These are phyloP conservation scores for Alfaro cultratus DNA, from an alignment of 2,797 vertebrate genomes.

Conservation along the genomic window DNA sequence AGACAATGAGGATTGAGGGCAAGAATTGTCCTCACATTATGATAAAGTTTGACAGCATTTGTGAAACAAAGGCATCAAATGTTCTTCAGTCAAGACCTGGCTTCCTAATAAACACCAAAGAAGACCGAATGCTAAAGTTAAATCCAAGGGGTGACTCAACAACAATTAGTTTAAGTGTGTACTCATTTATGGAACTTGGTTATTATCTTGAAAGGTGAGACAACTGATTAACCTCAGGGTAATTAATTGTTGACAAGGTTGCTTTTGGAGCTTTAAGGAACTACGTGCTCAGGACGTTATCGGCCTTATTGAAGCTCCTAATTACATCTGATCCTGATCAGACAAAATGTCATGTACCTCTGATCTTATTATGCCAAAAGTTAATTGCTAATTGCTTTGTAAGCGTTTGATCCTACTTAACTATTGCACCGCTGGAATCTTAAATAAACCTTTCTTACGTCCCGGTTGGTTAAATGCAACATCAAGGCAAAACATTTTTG, in stretches of 20 bases:
- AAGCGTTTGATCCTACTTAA: conserved; percentile 58
- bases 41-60: neutral
- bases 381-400: conserved; percentile 58
- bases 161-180: neutral
- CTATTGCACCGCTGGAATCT: conserved; percentile 52
- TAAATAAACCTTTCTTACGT: conserved; percentile 55
- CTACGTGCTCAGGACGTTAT: conserved; percentile 17
- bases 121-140: neutral
- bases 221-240: neutral
- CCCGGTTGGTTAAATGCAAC: conserved; percentile 8
- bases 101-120: neutral
- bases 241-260: neutral
- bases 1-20: neutral
- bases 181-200: neutral
- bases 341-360: conserved; percentile 34
- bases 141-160: neutral
- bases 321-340: conserved; percentile 52
- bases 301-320: conserved; percentile 22
- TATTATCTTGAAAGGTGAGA: neutral
- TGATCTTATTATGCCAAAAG: conserved; percentile 70
- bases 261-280: neutral
- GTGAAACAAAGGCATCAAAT: neutral
- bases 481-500: conserved; percentile 9
- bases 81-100: neutral
- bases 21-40: neutral